Base-by-base conservation (phyloP, 2,888 invertebrate genomes). In the Catonia carolina region DNA sequence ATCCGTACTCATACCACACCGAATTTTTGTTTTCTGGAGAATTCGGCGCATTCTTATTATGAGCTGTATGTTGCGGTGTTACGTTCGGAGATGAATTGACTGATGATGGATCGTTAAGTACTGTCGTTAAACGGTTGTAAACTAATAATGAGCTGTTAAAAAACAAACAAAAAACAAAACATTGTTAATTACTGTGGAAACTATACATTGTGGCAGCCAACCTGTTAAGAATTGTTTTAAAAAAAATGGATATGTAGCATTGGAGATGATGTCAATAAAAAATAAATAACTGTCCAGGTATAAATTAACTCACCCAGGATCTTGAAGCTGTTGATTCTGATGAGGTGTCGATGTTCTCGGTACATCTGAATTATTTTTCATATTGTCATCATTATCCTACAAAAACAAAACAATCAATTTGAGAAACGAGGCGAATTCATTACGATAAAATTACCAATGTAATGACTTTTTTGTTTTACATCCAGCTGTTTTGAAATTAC, bases 1-100 rank as follows among this genome's bases (percentile, higher is more conserved):
- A 95, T 67, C 95, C 95, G 75, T 95, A 95, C 73, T 95, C 95
- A 71, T 94, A 95, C 94, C 94, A 95, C 68, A 60, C 62, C 63
- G 53, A 69, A 54, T 73, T 65, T 70, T 70, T 70, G 67, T 67
- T 74, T 69, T 71, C 73, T 52, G 73, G 68, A n/a, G 72, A 70
- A 15, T 72, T 74, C 8, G 27, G 27, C 41, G 72, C 69, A 67
- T 74, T 72, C 60, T 72, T 72, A 59, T 71, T 72, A 60, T 70
- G 70, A 2, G 72, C 63, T 57, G 70, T 67, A 7, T 72, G 70
- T 22, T 71, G 69, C 2, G 70, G 64, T 71, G 57, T 65, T 50
- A 62, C 63, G 60, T 58, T 53, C 70, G 47, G 75, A 72, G 60
- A 48, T 42, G 58, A 49, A 20, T 45, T 20, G 49, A 76, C 75